Evolutionary conservation across 2,888 invertebrate genomes (phyloP).

Genomic region (Eupithecia subumbrata): DNA sequence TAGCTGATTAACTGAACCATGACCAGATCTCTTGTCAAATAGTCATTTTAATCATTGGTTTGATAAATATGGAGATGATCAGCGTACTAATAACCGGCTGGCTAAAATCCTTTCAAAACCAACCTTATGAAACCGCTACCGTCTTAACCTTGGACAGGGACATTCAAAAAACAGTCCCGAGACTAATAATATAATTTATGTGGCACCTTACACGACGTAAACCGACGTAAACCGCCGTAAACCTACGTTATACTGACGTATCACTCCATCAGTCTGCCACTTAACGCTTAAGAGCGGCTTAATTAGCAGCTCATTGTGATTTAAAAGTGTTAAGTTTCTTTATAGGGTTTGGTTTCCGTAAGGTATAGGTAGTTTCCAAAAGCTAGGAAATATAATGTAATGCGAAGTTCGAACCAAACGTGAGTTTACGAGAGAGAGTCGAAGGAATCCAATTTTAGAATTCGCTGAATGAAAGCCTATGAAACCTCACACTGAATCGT

Average conservation of each 20-base stretch:
- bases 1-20: neutral
- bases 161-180: slow-evolving; percentile 47
- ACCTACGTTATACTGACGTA: slow-evolving; percentile 65
- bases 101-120: neutral
- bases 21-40: neutral
- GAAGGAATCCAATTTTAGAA: neutral
- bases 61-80: neutral
- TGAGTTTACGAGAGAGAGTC: neutral
- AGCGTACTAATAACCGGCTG: neutral
- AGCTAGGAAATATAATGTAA: neutral
- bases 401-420: neutral
- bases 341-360: neutral
- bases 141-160: slow-evolving; percentile 16
- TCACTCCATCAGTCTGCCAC: slow-evolving; percentile 62
- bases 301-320: slow-evolving; percentile 49
- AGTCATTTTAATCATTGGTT: neutral
- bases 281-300: slow-evolving; percentile 49
- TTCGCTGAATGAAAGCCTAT: neutral
- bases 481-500: neutral
- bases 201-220: slow-evolving; percentile 58
- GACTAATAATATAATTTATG: slow-evolving; percentile 67
- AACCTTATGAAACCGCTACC: slow-evolving; percentile 19
- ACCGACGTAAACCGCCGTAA: slow-evolving; percentile 63
- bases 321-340: slow-evolving; percentile 25
- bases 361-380: neutral